A percentile compares a stretch with the other conserved stretches of the same genome.
phyloP scores from a whole-genome alignment of 2,113 vertebrate genomes.

The Asarcornis scutulata region DNA sequence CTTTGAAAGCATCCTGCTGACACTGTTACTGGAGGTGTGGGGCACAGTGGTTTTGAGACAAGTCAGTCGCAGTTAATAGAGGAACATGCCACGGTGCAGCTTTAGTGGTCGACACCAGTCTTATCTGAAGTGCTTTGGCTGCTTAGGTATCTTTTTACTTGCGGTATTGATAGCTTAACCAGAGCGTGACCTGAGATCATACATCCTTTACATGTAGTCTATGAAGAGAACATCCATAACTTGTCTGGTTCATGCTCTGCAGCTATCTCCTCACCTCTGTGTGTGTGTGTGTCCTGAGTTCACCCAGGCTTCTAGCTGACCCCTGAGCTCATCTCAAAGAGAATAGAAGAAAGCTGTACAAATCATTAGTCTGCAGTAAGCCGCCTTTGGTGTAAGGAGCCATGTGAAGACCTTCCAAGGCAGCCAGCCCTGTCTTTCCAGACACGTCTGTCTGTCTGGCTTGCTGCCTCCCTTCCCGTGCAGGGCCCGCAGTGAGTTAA shows the following conservation, averaged over 20 bases:
- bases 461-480: background rate
- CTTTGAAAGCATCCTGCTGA: background rate
- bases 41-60: background rate
- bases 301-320: background rate
- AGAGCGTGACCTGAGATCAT: background rate
- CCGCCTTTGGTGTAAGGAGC: background rate
- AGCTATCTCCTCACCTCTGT: background rate
- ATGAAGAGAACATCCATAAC: background rate
- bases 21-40: background rate
- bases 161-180: background rate
- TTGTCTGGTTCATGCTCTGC: background rate
- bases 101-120: background rate
- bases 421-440: background rate
- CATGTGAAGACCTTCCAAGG: background rate
- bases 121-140: background rate
- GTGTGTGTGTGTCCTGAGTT: background rate
- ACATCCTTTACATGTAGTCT: background rate
- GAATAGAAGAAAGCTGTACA: background rate
- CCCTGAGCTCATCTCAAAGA: background rate
- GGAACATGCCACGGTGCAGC: background rate
- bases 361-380: background rate
- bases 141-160: background rate
- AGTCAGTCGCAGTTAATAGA: background rate
- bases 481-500: background rate
- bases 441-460: background rate